A percentile compares a stretch with the other conserved stretches of the same genome.
Conservation (phyloP, 2,888 invertebrate genomes). For the Coronaproctus castanopsis region DNA sequence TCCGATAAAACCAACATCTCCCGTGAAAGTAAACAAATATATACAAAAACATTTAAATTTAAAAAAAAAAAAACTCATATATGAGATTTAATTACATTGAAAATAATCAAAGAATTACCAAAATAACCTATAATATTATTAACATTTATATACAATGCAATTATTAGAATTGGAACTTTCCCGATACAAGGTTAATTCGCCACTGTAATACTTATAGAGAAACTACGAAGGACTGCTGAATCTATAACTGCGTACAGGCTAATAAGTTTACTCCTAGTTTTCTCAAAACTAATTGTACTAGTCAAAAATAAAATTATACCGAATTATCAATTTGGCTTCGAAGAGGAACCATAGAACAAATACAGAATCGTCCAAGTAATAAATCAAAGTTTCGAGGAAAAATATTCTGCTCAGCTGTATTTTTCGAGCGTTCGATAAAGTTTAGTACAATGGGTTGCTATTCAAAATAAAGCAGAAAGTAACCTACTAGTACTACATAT, state of each 20-base stretch:
- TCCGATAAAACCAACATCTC: too few relatives aligned
- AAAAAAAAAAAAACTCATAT: too few relatives aligned
- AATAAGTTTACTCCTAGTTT: neutral
- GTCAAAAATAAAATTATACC: neutral
- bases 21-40: too few relatives aligned
- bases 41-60: too few relatives aligned
- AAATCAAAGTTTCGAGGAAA: neutral
- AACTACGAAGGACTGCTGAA: neutral
- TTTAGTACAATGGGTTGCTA: neutral
- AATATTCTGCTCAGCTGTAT: neutral
- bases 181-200: slow-evolving; percentile 3
- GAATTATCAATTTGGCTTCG: neutral
- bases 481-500: neutral
- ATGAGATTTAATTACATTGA: neutral
- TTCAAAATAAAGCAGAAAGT: neutral
- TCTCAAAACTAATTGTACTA: neutral
- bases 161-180: slow-evolving; percentile 10
- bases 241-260: neutral
- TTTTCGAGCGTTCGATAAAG: neutral
- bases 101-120: neutral
- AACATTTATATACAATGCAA: neutral
- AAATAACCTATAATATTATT: neutral
- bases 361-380: neutral
- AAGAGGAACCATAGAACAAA: neutral
- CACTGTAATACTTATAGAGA: neutral